Percentiles rank a stretch among this genome's conserved stretches.
phyloP scores from a whole-genome alignment of 1,140 invertebrate genomes.

The Drosophila sechellia region DNA sequence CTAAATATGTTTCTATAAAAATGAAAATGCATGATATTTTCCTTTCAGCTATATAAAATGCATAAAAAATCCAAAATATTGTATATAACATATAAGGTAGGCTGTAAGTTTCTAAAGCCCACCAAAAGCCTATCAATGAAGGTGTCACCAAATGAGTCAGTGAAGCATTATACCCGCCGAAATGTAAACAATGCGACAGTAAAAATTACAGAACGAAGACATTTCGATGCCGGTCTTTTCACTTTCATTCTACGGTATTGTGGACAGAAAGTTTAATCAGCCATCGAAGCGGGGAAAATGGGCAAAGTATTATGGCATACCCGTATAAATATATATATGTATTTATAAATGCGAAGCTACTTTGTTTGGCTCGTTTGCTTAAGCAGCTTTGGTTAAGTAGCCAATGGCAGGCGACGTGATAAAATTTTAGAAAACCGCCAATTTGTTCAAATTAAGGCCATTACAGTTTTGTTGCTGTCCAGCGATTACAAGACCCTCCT shows the following conservation, averaged over 20 bases:
- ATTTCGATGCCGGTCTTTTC: slow-evolving; percentile 54
- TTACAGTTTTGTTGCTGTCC: slow-evolving; percentile 57
- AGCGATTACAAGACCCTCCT: slow-evolving; percentile 44
- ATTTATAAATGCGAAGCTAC: slow-evolving; percentile 10
- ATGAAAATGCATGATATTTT: no score
- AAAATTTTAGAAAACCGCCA: slow-evolving; percentile 80
- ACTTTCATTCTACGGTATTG: slow-evolving; percentile 66
- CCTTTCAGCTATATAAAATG: no score
- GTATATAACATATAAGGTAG: no score
- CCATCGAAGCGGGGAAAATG: slow-evolving; percentile 48
- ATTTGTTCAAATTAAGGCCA: slow-evolving; percentile 76
- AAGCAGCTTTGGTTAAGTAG: slow-evolving; percentile 58
- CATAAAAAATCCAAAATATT: no score
- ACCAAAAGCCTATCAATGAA: neutral
- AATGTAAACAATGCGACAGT: slow-evolving; percentile 14
- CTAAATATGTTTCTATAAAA: neutral
- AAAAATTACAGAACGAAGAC: slow-evolving; percentile 50
- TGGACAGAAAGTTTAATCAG: slow-evolving; percentile 57
- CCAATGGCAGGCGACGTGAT: slow-evolving; percentile 67
- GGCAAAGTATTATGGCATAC: slow-evolving; percentile 42
- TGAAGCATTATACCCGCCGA: slow-evolving; percentile 22
- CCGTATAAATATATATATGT: slow-evolving; percentile 17
- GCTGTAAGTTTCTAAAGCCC: neutral
- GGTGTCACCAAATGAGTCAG: slow-evolving; percentile 5
- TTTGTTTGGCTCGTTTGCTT: slow-evolving; percentile 51